Evolutionary conservation across 2,888 invertebrate genomes (phyloP), one percentile per base, ranked within the genome.

Genomic region (Epinotia bilunana): DNA sequence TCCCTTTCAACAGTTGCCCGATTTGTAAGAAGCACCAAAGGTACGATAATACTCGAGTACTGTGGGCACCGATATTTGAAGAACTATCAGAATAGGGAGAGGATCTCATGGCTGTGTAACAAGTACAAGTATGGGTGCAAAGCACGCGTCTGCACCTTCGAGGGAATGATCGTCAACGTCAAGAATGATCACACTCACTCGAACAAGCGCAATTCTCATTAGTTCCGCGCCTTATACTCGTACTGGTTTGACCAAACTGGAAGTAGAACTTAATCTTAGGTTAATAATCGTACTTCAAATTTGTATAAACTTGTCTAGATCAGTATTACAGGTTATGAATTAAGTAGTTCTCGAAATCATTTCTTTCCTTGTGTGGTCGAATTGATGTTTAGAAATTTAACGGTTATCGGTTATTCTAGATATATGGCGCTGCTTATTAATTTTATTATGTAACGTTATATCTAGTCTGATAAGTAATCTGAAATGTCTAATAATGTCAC

Each of bases 81-180:
- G 39, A 72, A 72, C 57, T 72, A 72, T 23, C 72, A 72, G 63
- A 72, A 72, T n/a, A 57, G 57, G 6, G 69, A 46, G 13, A 60
- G 58, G 46, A 73, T 73, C 20, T 73, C 73, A 6, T 74, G 74
- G 74, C 39, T 61, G 18, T 74, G 74, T 43, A 62, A 63, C 46
- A 74, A 60, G 57, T 69, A 69, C 46, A 69, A 60, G 12, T 60
- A 43, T 11, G 69, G 69, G 12, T 69, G 69, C n/a, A 69, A 69
- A 46, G 58, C 69, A 2, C 69, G 69, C 20, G 43, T 69, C 46
- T 16, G 58, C 58, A 69, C 69, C 6, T 23, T 60, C 46, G 46
- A 58, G 23, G 69, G 58, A 46, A 69, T 60, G 58, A 69, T 69
- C 20, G 12, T 69, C 58, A 46, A 60, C n/a, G 46, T 69, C 20